A percentile compares a stretch with the other conserved stretches of the same genome.
phyloP scores from a whole-genome alignment of 1,140 invertebrate species.

The Sarcophaga bullata region DNA sequence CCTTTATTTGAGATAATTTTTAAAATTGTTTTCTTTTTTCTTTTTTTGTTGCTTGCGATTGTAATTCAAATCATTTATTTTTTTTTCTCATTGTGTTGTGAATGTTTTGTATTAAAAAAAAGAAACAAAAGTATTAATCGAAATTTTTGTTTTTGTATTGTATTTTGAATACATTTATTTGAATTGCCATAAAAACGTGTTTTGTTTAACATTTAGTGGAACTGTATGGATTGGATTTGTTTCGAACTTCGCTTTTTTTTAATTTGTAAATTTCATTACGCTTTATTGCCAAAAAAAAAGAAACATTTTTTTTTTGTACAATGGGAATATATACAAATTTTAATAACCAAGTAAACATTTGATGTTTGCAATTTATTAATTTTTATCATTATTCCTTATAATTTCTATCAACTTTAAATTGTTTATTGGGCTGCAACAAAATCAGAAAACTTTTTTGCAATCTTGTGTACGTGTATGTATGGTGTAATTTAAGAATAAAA shows the following conservation, averaged over 20 bases:
- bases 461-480: neutral
- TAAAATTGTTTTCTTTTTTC: neutral
- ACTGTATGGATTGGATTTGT: neutral
- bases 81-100: too few relatives aligned
- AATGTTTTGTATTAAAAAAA: neutral
- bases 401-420: neutral
- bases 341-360: neutral
- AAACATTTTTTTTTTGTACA: slow-evolving; percentile 4
- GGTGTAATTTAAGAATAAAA: neutral
- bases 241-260: neutral
- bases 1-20: too few relatives aligned
- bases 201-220: slow-evolving; percentile 10
- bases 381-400: too few relatives aligned
- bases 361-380: too few relatives aligned
- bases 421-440: neutral
- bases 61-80: too few relatives aligned
- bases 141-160: neutral
- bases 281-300: slow-evolving; percentile 22
- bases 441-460: neutral
- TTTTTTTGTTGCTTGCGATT: neutral
- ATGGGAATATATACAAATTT: neutral
- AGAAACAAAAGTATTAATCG: neutral
- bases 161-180: neutral
- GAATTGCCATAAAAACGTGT: slow-evolving; percentile 14
- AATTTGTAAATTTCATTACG: slow-evolving; percentile 15